phyloP scores from a whole-genome alignment of 2,113 vertebrate species.

The Crotalus tigris region DNA sequence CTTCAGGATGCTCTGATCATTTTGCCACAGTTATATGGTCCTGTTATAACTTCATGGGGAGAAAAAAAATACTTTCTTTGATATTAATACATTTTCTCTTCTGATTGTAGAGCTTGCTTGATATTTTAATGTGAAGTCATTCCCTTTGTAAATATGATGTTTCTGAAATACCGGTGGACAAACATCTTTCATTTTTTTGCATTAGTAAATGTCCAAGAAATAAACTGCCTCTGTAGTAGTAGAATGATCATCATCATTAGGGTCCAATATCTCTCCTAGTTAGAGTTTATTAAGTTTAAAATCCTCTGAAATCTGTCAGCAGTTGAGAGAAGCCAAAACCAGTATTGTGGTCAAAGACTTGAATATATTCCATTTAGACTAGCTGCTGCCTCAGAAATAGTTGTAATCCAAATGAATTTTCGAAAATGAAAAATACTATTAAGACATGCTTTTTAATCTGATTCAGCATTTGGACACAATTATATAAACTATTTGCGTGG shows the following conservation, averaged over 20 bases:
- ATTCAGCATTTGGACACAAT: constrained; percentile 48
- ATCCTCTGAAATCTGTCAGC: constrained; percentile 54
- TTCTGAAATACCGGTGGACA: constrained; percentile 25
- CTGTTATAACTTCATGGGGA: not conserved
- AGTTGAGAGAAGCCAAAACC: constrained; percentile 63
- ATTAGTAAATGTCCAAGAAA: constrained; percentile 42
- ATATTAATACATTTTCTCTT: not conserved
- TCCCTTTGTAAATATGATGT: constrained; percentile 22
- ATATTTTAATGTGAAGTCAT: constrained; percentile 19
- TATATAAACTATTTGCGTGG: constrained; percentile 8
- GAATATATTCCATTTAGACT: constrained; percentile 35
- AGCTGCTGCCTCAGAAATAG: constrained; percentile 32
- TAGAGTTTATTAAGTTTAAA: constrained; percentile 63
- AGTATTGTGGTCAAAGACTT: constrained; percentile 56
- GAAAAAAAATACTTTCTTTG: not conserved
- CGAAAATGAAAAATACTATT: constrained; percentile 55
- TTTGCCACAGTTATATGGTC: not conserved
- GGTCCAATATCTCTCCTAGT: constrained; percentile 31
- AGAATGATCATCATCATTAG: constrained; percentile 40
- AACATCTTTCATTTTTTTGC: constrained; percentile 5
- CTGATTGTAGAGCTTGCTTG: not conserved
- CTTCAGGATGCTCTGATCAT: constrained; percentile 1
- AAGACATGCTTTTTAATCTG: constrained; percentile 54
- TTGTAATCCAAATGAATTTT: constrained; percentile 36
- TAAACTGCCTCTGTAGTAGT: constrained; percentile 27